Evolutionary conservation across 1,140 invertebrate genomes (phyloP), one percentile per base, ranked within the genome.

Genomic region (Trichomalopsis sarcophagae): DNA sequence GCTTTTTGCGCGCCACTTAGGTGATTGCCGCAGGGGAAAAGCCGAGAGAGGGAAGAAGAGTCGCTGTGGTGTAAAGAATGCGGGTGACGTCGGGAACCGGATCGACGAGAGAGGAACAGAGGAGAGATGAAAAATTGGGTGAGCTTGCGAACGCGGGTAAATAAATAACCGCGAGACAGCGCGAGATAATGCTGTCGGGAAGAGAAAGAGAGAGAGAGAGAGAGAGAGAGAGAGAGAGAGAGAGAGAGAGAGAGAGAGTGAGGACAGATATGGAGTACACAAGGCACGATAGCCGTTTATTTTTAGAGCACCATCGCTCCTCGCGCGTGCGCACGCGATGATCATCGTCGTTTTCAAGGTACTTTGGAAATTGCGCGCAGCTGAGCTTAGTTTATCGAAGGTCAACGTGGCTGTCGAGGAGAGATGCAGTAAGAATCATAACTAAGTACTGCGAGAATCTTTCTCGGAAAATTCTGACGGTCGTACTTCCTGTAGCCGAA

Each of bases 11-110:
- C 47, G 73, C 82, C 86, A 88, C 86, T 89, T 87, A 86, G 80
- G 76, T 87, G 87, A 87, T 87, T 87, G 87, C 68, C 79, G 84
- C 66, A 47, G 73, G 76, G 71, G 80, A 13, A 30, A n/a, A 62
- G 55, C 0, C 17, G 21, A n/a, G 55, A 9, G 55, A 21, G 55
- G 3, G 21, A 21, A 62, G 4, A n/a, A 71, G 21, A 71, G 10
- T 9, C 27, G 27, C 0, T 40, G 7, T 44, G 9, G 40, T 44
- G 40, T 62, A 62, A n/a, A 62, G 17, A 62, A 62, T 74, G 13
- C 14, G 73, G 33, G 10, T 7, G 55, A 62, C 55, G 55, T 62
- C 21, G 73, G 75, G 9, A 77, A 77, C 55, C 27, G 75, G 47
- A 77, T 77, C 21, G 75, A 77, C 47, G 40, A n/a, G n/a, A 36